These are phyloP conservation scores for Donacobius atricapilla DNA, from an alignment of 2,113 vertebrate genomes.

Conservation along the genomic window DNA sequence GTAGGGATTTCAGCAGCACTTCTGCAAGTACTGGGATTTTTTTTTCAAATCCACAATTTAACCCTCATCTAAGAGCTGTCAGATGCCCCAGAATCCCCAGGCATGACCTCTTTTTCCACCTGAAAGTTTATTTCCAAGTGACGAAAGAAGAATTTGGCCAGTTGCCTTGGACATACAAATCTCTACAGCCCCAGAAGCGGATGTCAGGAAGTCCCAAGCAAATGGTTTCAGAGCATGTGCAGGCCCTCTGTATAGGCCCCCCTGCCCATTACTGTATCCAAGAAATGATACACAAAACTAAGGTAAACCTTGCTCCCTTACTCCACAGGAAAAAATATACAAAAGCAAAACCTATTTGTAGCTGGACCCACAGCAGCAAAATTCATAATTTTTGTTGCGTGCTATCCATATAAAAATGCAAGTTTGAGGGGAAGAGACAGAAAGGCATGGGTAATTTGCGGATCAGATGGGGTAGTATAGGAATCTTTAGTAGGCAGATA, in stretches of 20 bases:
- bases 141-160: not conserved
- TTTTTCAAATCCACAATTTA: not conserved
- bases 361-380: not conserved
- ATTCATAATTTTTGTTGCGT: not conserved
- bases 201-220: not conserved
- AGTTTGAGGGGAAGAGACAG: not conserved
- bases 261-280: not conserved
- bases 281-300: not conserved
- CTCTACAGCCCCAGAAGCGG: fast-evolving
- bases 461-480: not conserved
- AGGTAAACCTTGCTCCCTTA: not conserved
- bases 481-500: not conserved
- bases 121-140: not conserved
- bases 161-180: not conserved
- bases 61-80: not conserved
- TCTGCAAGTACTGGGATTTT: not conserved
- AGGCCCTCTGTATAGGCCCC: not conserved
- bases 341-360: not conserved
- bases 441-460: not conserved
- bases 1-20: not conserved
- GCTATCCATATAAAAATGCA: not conserved
- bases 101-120: not conserved
- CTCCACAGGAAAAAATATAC: not conserved
- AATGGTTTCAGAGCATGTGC: not conserved
- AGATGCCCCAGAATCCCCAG: not conserved